Base-by-base conservation (phyloP, 1,140 invertebrate genomes). In the Drosophila asahinai region DNA sequence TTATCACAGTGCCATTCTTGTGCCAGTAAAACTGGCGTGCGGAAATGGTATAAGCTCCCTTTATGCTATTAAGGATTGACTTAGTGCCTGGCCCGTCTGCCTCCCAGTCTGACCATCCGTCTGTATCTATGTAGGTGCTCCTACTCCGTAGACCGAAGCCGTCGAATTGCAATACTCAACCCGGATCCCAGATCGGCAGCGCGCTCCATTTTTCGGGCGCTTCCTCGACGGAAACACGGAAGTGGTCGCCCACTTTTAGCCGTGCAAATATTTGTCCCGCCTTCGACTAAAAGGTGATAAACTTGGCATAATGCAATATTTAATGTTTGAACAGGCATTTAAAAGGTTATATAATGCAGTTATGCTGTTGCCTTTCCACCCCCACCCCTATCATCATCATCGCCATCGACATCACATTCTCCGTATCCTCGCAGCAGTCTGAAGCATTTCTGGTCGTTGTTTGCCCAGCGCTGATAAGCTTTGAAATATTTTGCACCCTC, bases 11-110 rank as follows among this genome's bases (percentile, higher is more conserved):
- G 38, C 14, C 17, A 43, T 62, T 45, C 48, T 65, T 78, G 77
- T 54, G 63, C 68, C 25, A 52, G 67, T 59, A 55, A 58, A 66
- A 80, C 64, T 70, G 68, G 68, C 75, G 66, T 75, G 65, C 74
- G 82, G 82, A 86, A 86, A 86, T 86, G 86, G 81, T 81, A 81
- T 75, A 81, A 86, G 83, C 75, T 81, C 62, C 75, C 59, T 81
- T 81, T 75, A 81, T 79, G 65, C 58, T 61, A 77, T 81, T 81
- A 81, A 71, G 70, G 65, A 65, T 47, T 86, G 82, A 86, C 78
- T 86, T 86, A 61, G 60, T 63, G 63, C 70, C 70, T 59, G 55
- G 40, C 12, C 51, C 38, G 33, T n/a, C 57, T 51, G 42, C 33
- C 30, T 36, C 12, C 27, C 59, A 5, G 43, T 33, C 11, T 51